phyloP scores from a whole-genome alignment of 2,888 invertebrate genomes.

The Callosobruchus maculatus region DNA sequence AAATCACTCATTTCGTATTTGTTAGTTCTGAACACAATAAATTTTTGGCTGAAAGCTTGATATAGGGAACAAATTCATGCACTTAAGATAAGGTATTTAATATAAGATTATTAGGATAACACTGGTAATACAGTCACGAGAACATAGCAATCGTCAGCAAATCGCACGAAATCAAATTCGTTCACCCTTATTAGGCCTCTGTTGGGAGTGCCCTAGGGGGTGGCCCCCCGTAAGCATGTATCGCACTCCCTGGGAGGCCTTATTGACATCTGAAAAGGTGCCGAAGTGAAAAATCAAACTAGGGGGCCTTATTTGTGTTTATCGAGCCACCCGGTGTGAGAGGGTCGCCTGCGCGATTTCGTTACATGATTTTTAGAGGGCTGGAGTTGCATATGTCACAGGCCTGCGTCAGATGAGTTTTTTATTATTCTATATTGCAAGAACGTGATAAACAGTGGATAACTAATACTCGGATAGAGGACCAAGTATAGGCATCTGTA shows the following conservation, averaged over 20 bases:
- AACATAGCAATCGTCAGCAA: constrained; percentile 6
- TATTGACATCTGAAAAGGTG: constrained; percentile 47
- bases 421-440: not conserved
- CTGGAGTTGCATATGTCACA: not conserved
- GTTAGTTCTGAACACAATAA: too few species aligned
- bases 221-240: constrained; percentile 35
- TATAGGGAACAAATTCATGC: too few species aligned
- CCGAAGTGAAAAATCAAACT: constrained; percentile 49
- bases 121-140: not conserved
- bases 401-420: not conserved
- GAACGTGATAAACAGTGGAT: too few species aligned
- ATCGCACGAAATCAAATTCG: constrained; percentile 22
- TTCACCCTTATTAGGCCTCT: constrained; percentile 8
- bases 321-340: constrained; percentile 43
- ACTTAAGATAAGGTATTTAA: too few species aligned
- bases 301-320: constrained; percentile 48
- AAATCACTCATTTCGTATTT: too few species aligned
- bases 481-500: too few species aligned
- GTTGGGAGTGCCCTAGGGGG: constrained; percentile 32
- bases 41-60: too few species aligned
- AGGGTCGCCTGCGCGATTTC: not conserved
- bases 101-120: too few species aligned
- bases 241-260: constrained; percentile 35
- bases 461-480: too few species aligned
- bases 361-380: not conserved